Percentiles rank a stretch among this genome's conserved stretches.
phyloP scores from a whole-genome alignment of 2,113 vertebrate species.

The Corydoras maculifer region DNA sequence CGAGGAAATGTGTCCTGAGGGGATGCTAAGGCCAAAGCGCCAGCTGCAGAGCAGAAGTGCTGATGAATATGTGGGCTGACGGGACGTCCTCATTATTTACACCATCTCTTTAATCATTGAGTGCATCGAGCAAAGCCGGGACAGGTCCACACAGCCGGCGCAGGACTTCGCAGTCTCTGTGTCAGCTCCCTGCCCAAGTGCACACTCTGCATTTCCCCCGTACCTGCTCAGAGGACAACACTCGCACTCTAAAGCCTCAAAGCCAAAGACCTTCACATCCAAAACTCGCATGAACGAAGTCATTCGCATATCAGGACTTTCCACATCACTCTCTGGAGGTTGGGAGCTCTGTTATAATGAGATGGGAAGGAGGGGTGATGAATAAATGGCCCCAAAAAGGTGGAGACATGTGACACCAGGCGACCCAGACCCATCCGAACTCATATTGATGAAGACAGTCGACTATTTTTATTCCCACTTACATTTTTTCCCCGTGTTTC shows the following conservation, averaged over 20 bases:
- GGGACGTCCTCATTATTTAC: slow-evolving; percentile 33
- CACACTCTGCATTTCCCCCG: slow-evolving; percentile 22
- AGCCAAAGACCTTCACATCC: slow-evolving; percentile 5
- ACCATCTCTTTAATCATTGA: slow-evolving; percentile 32
- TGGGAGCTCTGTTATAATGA: not conserved
- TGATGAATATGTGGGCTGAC: slow-evolving; percentile 33
- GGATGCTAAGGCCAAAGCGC: slow-evolving; percentile 5
- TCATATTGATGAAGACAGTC: no score
- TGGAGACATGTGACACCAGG: no score
- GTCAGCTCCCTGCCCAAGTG: slow-evolving; percentile 34
- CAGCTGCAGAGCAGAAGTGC: not conserved
- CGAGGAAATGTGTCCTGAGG: not conserved
- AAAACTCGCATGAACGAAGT: not conserved
- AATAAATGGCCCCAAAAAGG: no score
- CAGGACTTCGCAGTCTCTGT: slow-evolving; percentile 19
- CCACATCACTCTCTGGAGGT: not conserved
- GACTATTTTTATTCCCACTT: no score
- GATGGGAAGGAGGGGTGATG: not conserved
- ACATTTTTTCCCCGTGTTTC: not conserved
- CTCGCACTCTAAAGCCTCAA: slow-evolving; percentile 26
- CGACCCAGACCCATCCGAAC: no score
- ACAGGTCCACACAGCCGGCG: slow-evolving; percentile 27
- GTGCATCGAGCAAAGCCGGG: slow-evolving; percentile 22
- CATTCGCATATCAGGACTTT: slow-evolving; percentile 24
- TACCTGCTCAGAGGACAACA: slow-evolving; percentile 9